These are phyloP conservation scores for Brienomyrus brachyistius DNA, from an alignment of 2,113 vertebrate species.

Conservation along the genomic window DNA sequence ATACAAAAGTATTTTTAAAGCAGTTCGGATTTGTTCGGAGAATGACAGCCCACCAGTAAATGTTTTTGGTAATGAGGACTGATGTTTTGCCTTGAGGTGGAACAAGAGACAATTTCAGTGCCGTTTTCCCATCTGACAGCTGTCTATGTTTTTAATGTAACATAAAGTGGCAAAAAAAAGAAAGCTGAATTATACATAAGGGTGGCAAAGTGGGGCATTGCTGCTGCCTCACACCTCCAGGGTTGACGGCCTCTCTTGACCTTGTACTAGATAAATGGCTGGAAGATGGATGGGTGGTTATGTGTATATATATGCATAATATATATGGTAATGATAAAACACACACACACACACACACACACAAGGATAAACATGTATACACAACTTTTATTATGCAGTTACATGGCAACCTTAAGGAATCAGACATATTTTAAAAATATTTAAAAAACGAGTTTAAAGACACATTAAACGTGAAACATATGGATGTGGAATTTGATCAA, in stretches of 20 bases:
- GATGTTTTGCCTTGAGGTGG: neutral
- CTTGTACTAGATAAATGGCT: neutral
- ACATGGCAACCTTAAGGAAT: neutral
- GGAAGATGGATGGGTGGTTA: neutral
- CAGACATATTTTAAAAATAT: neutral
- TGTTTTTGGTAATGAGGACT: neutral
- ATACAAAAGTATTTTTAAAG: neutral
- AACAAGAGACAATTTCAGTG: neutral
- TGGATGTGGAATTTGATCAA: neutral
- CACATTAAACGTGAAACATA: neutral
- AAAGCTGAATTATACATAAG: neutral
- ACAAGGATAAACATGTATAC: neutral
- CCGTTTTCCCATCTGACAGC: neutral
- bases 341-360: neutral
- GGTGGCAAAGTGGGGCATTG: neutral
- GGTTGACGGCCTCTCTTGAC: neutral
- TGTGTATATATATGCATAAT: neutral
- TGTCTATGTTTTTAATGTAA: neutral
- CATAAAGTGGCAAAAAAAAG: neutral
- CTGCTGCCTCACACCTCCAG: neutral
- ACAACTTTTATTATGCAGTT: neutral
- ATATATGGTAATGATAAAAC: neutral
- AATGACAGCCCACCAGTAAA: neutral
- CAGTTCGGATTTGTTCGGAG: neutral
- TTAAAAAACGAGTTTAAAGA: neutral